Conservation (phyloP, 2,797 vertebrate species). For the Darevskia nairensis region DNA sequence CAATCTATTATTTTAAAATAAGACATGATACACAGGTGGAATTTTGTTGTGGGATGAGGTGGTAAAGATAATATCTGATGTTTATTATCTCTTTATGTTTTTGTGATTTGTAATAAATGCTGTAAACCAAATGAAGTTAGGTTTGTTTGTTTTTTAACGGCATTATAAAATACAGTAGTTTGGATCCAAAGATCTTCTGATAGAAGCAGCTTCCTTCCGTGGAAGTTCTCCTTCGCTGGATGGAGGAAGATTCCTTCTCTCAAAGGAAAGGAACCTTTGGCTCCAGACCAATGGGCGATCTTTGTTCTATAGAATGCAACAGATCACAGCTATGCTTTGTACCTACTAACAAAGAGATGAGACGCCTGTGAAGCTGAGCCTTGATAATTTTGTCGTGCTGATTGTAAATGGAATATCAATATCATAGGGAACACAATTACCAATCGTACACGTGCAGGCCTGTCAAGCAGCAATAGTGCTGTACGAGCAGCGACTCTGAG, state of each 20-base stretch:
- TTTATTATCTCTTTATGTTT: too few relatives aligned
- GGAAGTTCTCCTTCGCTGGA: background rate
- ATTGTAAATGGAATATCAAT: conserved; percentile 6
- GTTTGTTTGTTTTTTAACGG: background rate
- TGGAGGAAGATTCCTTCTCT: background rate
- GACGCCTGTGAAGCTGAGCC: background rate
- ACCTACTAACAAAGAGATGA: background rate
- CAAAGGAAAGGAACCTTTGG: background rate
- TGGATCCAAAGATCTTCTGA: background rate
- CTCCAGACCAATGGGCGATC: background rate
- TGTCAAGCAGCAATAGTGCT: accelerated
- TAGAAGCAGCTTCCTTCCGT: background rate
- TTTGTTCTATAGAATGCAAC: background rate
- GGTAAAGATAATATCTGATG: background rate
- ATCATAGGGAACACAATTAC: conserved; percentile 10
- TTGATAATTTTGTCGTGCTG: conserved; percentile 1
- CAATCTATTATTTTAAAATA: background rate
- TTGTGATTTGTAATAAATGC: too few relatives aligned
- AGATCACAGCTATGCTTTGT: background rate
- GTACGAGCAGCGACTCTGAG: conserved; percentile 2
- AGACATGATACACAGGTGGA: background rate
- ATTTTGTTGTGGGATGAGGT: too few relatives aligned
- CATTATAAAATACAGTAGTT: background rate
- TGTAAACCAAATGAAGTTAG: background rate
- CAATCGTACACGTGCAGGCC: background rate